Evolutionary conservation across 1,140 invertebrate genomes (phyloP).

Genomic region (Idris sp.): DNA sequence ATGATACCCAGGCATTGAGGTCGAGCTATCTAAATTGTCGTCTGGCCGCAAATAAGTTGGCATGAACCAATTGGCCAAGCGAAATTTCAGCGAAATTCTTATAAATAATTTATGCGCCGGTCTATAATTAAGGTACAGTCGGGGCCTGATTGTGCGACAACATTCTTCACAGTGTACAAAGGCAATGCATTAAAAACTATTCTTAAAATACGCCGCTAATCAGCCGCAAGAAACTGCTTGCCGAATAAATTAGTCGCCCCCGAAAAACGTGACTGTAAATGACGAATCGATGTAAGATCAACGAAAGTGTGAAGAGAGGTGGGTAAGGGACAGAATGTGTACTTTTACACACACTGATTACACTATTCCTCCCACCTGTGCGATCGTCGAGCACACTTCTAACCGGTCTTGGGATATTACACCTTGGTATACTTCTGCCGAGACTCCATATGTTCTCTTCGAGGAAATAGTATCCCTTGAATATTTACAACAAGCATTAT

Average conservation of each 20-base stretch:
- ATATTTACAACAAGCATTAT: slow-evolving; percentile 45
- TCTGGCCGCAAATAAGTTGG: background rate
- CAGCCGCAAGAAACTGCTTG: slow-evolving; percentile 21
- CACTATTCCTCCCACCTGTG: slow-evolving; percentile 39
- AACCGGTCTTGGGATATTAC: slow-evolving; percentile 58
- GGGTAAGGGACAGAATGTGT: slow-evolving; percentile 44
- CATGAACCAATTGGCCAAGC: slow-evolving; percentile 4
- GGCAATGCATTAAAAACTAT: slow-evolving; percentile 28
- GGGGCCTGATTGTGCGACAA: slow-evolving; percentile 19
- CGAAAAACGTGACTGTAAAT: slow-evolving; percentile 48
- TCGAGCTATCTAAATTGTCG: slow-evolving; percentile 5
- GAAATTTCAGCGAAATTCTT: slow-evolving; percentile 5
- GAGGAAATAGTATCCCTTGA: slow-evolving; percentile 50
- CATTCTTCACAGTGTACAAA: slow-evolving; percentile 34
- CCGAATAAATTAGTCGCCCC: slow-evolving; percentile 46
- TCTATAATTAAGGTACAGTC: slow-evolving; percentile 35
- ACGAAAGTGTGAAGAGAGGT: slow-evolving; percentile 54
- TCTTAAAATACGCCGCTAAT: slow-evolving; percentile 25
- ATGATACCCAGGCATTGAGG: no score
- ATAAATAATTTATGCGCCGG: slow-evolving; percentile 35
- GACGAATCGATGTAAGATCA: slow-evolving; percentile 51
- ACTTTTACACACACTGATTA: slow-evolving; percentile 24
- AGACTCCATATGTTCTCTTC: slow-evolving; percentile 36
- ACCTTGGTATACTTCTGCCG: slow-evolving; percentile 26
- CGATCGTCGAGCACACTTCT: slow-evolving; percentile 50